Evolutionary conservation across 2,888 invertebrate species (phyloP), one percentile per base, ranked within the genome.

Genomic region (Drosophila dives): DNA sequence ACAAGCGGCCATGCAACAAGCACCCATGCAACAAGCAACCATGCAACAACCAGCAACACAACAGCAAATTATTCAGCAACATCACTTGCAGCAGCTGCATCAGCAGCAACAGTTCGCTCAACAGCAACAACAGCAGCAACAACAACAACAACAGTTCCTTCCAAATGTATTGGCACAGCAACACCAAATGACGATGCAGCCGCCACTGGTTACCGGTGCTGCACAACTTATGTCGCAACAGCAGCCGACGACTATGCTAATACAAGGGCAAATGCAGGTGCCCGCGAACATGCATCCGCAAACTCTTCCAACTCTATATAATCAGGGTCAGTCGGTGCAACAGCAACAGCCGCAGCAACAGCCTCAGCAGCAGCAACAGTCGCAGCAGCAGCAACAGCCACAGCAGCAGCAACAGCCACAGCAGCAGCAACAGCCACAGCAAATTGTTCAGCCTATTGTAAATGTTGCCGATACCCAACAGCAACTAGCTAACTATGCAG

Each of bases 131-230:
- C 93, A 94, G 20, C 77, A 69, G 10, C 69, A 75, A 73, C 94
- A 94, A 93, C 71, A 94, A 51, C 94, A 94, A 67, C 94, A 94
- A 64, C 94, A 94, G 80, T 94, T 94, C 77, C 86, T 93, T 48
- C 93, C 94, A 62, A 91, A 88, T 63, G 20, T 76, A 20, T 50
- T 88, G 54, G 17, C 86, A 40, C 78, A 79, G 48, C 64, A 72
- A 10, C 83, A 67, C 63, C 82, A 86, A 58, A 82, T 81, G 42
- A 95, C 93, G 51, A 93, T 95, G 80, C 94, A 94, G 67, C 94
- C 38, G 12, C 94, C 94, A 49, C 48, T 84, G 53, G 73, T 89
- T n/a, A 94, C 71, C n/a, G 76, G 74, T 42, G 56, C 71, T 32
- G 34, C 71, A 65, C 94, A 94, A 54, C 77, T 86, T 64, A 94